Base-by-base conservation (phyloP, 2,113 vertebrate species). In the Corythaeola cristata region DNA sequence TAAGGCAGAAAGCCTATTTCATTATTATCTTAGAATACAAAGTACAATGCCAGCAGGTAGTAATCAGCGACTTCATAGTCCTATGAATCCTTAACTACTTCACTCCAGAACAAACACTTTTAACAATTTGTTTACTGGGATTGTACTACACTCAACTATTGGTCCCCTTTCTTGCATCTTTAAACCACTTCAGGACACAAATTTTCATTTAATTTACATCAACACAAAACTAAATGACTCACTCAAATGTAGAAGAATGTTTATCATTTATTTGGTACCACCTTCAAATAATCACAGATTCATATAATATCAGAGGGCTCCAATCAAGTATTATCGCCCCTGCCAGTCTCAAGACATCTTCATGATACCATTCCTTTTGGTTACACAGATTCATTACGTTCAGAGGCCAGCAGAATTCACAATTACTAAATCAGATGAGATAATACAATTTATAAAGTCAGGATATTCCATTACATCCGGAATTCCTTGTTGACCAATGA, bases 21-120 rank as follows among this genome's bases (percentile, higher is more conserved):
- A 85, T 93, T 89, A 84, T 64, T 85, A 77, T 35, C 55, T 69
- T 69, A 53, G 67, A 85, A 67, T 9, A 83, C 50, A 89, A 89
- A 93, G 41, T 23, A 63, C 85, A 91, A 47, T 9, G 52, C 63
- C 85, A 93, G 90, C 85, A 88, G 90, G 92, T 37, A 94, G 63
- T 84, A 94, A 88, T 80, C 90, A 91, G 79, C 85, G 78, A 27
- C 75, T 80, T 71, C 71, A 44, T 10, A 74, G 37, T 62, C 35
- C 58, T 56, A 58, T 55, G 16, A 91, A 88, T 67, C 63, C 71
- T 28, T 63, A 87, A 76, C 64, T 74, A 27, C 71, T 58, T 41
- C 67, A 75, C n/a, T 49, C 53, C 13, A 33, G n/a, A 80, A 79
- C 21, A 85, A 79, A 75, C 30, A 64, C 5, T 76, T 81, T 9